Evolutionary conservation across 2,888 invertebrate species (phyloP).

Genomic region (Oeneis ivallda): DNA sequence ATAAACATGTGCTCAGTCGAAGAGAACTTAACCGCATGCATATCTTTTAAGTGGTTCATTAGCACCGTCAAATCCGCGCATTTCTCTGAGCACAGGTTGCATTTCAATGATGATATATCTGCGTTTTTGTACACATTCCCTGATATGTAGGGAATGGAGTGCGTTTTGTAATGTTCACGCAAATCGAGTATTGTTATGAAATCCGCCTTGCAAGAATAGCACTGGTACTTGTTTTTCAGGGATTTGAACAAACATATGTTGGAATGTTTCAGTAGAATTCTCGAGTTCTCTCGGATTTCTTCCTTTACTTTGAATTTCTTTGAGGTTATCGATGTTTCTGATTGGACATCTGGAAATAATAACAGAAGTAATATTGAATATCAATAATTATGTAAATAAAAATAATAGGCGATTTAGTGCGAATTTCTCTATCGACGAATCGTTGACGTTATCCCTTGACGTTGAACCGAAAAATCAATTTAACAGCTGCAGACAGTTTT

Average conservation of each 20-base stretch:
- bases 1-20: constrained; percentile 49
- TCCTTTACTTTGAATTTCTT: constrained; percentile 9
- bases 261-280: constrained; percentile 56
- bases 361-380: background rate
- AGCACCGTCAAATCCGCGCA: constrained; percentile 45
- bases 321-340: constrained; percentile 5
- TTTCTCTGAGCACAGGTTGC: constrained; percentile 48
- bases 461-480: too few relatives aligned
- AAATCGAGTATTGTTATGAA: constrained; percentile 49
- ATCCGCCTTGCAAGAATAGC: constrained; percentile 50
- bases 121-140: constrained; percentile 49
- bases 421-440: too few relatives aligned
- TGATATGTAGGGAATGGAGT: constrained; percentile 19
- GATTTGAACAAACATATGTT: constrained; percentile 54
- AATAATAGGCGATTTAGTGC: too few relatives aligned
- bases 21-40: constrained; percentile 47
- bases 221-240: constrained; percentile 52
- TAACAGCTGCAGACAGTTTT: too few relatives aligned
- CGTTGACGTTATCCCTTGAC: too few relatives aligned
- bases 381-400: too few relatives aligned
- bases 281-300: constrained; percentile 47
- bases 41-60: constrained; percentile 47
- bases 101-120: constrained; percentile 55
- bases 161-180: constrained; percentile 43
- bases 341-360: constrained; percentile 18